Evolutionary conservation across 2,888 invertebrate genomes (phyloP).

Genomic region (Drosophila mimetica): DNA sequence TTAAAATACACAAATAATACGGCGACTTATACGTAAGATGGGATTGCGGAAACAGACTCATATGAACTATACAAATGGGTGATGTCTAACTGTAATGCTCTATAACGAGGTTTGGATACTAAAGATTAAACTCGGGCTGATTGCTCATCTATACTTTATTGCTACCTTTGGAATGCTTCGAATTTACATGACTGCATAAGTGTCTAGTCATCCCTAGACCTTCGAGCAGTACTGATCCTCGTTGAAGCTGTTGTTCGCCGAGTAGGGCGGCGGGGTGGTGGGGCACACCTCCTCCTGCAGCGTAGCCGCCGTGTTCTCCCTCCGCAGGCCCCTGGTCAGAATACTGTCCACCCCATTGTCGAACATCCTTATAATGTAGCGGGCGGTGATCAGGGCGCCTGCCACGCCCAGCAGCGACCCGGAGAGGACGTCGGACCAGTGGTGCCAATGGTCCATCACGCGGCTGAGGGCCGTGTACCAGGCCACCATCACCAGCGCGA

Average conservation of each 20-base stretch:
- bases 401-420: conserved; percentile 70
- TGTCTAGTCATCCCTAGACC: conserved; percentile 50
- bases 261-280: conserved; percentile 76
- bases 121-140: conserved; percentile 8
- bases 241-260: conserved; percentile 53
- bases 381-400: conserved; percentile 71
- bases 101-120: conserved; percentile 16
- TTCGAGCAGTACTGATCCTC: conserved; percentile 79
- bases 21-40: conserved; percentile 23
- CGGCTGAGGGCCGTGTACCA: conserved; percentile 81
- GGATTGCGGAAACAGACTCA: conserved; percentile 2
- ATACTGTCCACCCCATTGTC: conserved; percentile 12
- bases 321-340: conserved; percentile 30
- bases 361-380: conserved; percentile 64
- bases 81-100: conserved; percentile 9
- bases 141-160: conserved; percentile 21
- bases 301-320: conserved; percentile 75
- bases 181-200: conserved; percentile 1
- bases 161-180: conserved; percentile 58
- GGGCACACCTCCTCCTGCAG: conserved; percentile 73
- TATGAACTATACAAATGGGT: conserved; percentile 32
- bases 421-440: conserved; percentile 80
- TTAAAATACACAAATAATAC: conserved; percentile 26
- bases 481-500: conserved; percentile 74
- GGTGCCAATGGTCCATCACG: conserved; percentile 81